Evolutionary conservation across 1,140 invertebrate species (phyloP), one percentile per base, ranked within the genome.

Genomic region (Zophobas atratus): DNA sequence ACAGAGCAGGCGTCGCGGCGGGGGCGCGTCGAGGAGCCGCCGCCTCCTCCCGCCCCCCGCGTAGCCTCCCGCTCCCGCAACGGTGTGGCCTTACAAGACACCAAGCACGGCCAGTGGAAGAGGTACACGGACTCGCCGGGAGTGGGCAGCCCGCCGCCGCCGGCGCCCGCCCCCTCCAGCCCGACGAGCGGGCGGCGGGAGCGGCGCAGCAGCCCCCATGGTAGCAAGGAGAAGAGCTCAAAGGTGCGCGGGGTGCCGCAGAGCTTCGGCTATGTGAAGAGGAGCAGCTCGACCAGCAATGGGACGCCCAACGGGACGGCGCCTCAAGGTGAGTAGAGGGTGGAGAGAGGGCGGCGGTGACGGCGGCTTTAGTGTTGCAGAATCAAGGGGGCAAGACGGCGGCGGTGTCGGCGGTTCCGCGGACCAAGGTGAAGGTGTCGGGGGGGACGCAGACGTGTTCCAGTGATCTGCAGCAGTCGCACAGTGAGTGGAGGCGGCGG

Each of bases 391-490:
- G 85, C 33, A 88, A 94, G 83, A 95, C 94, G 1, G 94, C 94
- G 67, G 93, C 96, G 88, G 94, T 95, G 3, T 94, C 94, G 49
- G 94, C 93, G 0, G 94, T 96, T 32, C 94, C 94, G 3, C 88
- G 94, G 81, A 94, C 94, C 0, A 93, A 93, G 86, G 90, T 92
- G 20, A 96, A 96, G 88, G 94, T 96, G 2, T 95, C 95, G 3
- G 95, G 95, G 8, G 95, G 95, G 2, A 97, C 95, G 0, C 96
- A 97, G 86, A 97, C 95, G 0, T 92, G 93, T 82, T 95, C 94
- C 2, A 94, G 93, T 77, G 95, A 96, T 81, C 88, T 95, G 39
- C 89, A 89, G 86, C 89, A 91, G 86, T 90, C 90, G 84, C 89
- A 90, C 80, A 92, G 91, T 92, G 84, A 89, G 89, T 89, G 78